phyloP scores from a whole-genome alignment of 2,888 invertebrate genomes.

The Galeruca laticollis region DNA sequence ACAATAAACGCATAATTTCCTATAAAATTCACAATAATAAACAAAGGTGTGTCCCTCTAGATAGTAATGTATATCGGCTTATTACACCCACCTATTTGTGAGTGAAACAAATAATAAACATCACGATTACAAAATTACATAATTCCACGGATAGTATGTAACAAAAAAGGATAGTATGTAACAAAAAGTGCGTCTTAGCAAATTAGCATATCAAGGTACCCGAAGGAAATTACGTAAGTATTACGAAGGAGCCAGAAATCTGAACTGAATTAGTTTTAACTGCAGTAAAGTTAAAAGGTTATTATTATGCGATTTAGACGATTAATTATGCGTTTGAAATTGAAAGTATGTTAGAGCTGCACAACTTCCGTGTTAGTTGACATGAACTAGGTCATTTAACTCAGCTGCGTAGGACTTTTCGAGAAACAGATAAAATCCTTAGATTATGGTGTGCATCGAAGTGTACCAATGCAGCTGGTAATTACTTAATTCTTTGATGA shows the following conservation, averaged over 20 bases:
- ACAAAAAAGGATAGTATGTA: constrained; percentile 7
- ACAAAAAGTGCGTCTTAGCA: constrained; percentile 3
- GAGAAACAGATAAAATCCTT: too few relatives aligned
- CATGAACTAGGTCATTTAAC: background rate
- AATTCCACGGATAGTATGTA: constrained; percentile 1
- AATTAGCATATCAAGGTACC: background rate
- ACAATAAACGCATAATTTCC: background rate
- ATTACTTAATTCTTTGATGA: too few relatives aligned
- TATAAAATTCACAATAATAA: background rate
- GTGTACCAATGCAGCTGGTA: too few relatives aligned
- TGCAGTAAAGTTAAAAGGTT: background rate
- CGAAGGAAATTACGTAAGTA: background rate
- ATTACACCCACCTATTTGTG: background rate
- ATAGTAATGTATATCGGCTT: background rate
- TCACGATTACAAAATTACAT: constrained; percentile 12
- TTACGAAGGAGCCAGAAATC: background rate
- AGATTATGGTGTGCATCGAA: too few relatives aligned
- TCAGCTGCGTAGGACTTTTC: too few relatives aligned
- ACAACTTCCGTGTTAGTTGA: background rate
- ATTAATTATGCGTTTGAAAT: background rate
- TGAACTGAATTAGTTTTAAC: background rate
- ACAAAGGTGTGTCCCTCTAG: background rate
- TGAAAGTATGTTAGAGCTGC: background rate
- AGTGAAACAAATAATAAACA: constrained; percentile 11
- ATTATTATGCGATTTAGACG: background rate